Percentiles rank a stretch among this genome's conserved stretches.
Evolutionary conservation across 1,140 invertebrate species (phyloP).

Genomic region (Diabrotica virgifera): DNA sequence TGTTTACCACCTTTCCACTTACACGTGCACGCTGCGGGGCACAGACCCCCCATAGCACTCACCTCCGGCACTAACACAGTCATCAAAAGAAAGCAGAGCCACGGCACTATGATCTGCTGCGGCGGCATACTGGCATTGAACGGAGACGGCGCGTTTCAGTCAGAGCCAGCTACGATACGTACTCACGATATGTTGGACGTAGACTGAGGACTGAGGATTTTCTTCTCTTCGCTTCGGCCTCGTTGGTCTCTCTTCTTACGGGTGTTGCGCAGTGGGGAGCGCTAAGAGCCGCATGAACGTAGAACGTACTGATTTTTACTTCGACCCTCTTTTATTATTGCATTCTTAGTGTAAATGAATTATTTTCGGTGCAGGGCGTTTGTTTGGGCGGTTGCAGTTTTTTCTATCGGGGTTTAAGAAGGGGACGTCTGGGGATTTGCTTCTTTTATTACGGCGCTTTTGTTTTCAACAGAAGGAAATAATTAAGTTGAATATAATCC

Average conservation of each 20-base stretch:
- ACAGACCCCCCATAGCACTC: slow-evolving; percentile 50
- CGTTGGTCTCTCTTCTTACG: slow-evolving; percentile 2
- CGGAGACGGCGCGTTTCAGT: not conserved
- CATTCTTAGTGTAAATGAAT: slow-evolving; percentile 22
- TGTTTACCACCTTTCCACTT: slow-evolving; percentile 92
- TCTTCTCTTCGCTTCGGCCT: not conserved
- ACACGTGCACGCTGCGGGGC: slow-evolving; percentile 77
- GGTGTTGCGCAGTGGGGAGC: slow-evolving; percentile 47
- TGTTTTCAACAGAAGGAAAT: too few species aligned
- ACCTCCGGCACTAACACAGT: slow-evolving; percentile 11
- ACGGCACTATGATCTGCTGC: not conserved
- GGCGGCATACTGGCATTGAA: not conserved
- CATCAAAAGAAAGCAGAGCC: not conserved
- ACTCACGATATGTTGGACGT: not conserved
- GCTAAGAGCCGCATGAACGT: slow-evolving; percentile 41
- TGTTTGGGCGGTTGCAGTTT: slow-evolving; percentile 3
- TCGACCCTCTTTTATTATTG: slow-evolving; percentile 35
- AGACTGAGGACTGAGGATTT: not conserved
- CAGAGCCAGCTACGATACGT: slow-evolving; percentile 4
- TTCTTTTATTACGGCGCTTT: too few species aligned
- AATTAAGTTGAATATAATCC: too few species aligned
- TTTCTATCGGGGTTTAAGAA: not conserved
- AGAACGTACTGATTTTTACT: slow-evolving; percentile 48
- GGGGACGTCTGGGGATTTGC: too few species aligned
- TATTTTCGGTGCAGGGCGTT: slow-evolving; percentile 15